phyloP scores from a whole-genome alignment of 2,797 vertebrate species.

The Chaetodon trifasciatus region DNA sequence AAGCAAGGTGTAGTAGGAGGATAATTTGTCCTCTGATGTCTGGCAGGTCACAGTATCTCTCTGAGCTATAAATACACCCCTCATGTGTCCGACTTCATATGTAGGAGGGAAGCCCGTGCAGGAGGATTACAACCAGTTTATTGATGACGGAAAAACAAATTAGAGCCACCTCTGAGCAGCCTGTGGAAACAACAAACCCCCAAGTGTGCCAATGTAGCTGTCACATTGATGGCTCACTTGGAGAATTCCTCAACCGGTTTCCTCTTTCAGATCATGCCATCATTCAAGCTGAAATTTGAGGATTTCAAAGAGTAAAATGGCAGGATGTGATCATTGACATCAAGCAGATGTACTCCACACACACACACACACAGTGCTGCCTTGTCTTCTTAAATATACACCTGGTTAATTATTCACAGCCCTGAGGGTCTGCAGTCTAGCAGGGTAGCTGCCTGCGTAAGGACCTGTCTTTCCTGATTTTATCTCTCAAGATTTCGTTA shows the following conservation, averaged over 20 bases:
- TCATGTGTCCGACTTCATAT: constrained; percentile 38
- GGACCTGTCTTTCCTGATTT: constrained; percentile 77
- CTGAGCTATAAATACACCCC: constrained; percentile 78
- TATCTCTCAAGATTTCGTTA: constrained; percentile 71
- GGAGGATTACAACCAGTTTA: constrained; percentile 52
- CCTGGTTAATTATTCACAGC: constrained; percentile 76
- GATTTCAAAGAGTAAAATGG: constrained; percentile 15
- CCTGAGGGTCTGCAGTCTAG: constrained; percentile 63
- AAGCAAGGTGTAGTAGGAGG: constrained; percentile 73
- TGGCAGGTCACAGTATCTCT: constrained; percentile 73
- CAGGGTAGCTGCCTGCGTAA: constrained; percentile 56
- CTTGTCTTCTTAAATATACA: constrained; percentile 64
- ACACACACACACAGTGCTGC: constrained; percentile 15
- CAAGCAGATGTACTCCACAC: constrained; percentile 16
- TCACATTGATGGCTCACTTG: constrained; percentile 4
- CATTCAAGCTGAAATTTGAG: background rate
- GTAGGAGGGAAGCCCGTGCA: constrained; percentile 53
- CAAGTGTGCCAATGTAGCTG: background rate
- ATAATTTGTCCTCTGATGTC: constrained; percentile 67
- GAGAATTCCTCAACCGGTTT: background rate
- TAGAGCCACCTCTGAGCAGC: constrained; percentile 33
- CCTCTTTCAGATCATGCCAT: constrained; percentile 6
- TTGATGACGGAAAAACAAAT: constrained; percentile 73
- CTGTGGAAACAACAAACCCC: constrained; percentile 29
- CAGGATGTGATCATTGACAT: constrained; percentile 31